A percentile compares a stretch with the other conserved stretches of the same genome.
phyloP scores from a whole-genome alignment of 2,113 vertebrate species.

The Hipposideros armiger region DNA sequence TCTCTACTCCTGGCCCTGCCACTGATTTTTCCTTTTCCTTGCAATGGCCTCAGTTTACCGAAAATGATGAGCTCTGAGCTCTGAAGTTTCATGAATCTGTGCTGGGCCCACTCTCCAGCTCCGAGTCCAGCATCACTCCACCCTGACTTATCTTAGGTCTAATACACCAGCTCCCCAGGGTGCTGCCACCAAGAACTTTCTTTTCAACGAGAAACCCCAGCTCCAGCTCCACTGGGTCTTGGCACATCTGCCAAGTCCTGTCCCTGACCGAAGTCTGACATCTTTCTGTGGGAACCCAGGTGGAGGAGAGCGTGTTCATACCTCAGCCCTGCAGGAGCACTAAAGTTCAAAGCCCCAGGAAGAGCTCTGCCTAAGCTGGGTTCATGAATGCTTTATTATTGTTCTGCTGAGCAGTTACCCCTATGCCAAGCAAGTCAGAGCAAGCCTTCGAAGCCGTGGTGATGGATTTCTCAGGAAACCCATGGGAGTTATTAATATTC shows the following conservation, averaged over 20 bases:
- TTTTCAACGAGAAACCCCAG: neutral
- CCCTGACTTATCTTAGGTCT: neutral
- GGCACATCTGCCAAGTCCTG: neutral
- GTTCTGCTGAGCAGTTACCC: conserved; percentile 74
- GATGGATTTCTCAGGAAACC: conserved; percentile 78
- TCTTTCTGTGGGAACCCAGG: neutral
- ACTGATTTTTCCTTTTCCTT: neutral
- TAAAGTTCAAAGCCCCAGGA: conserved; percentile 54
- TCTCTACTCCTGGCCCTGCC: neutral
- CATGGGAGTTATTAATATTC: conserved; percentile 87
- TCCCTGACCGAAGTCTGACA: neutral
- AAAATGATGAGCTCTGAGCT: neutral
- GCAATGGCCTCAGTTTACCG: neutral
- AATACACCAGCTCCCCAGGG: neutral
- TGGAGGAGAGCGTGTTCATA: neutral
- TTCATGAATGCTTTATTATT: conserved; percentile 80
- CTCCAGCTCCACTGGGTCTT: neutral
- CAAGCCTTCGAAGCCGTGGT: conserved; percentile 21
- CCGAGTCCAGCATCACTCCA: neutral
- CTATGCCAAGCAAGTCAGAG: conserved; percentile 76
- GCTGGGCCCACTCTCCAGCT: neutral
- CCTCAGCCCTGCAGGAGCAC: conserved; percentile 36
- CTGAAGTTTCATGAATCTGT: neutral
- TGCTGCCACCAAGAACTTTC: neutral
- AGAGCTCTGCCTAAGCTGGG: conserved; percentile 29